These are phyloP conservation scores for Calycopis cecrops DNA, from an alignment of 1,140 invertebrate species.

Conservation along the genomic window DNA sequence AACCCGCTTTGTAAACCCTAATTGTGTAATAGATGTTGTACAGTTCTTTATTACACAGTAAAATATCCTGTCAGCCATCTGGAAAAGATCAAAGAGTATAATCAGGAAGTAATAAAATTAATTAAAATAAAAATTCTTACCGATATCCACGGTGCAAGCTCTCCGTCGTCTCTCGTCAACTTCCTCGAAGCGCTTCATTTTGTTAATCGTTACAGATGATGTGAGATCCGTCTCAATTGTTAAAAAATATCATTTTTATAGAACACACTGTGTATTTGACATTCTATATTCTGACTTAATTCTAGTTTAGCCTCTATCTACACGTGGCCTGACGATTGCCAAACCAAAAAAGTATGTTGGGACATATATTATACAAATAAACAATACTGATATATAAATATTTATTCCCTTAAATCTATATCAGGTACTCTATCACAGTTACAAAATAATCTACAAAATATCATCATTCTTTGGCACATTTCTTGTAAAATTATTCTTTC, in stretches of 20 bases:
- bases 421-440: slow-evolving; percentile 16
- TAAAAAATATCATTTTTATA: too few species aligned
- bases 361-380: slow-evolving; percentile 16
- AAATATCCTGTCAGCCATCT: slow-evolving; percentile 25
- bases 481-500: too few species aligned
- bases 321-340: too few species aligned
- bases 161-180: slow-evolving; percentile 22
- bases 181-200: slow-evolving; percentile 24
- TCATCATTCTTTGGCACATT: slow-evolving; percentile 17
- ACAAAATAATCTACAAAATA: slow-evolving; percentile 1
- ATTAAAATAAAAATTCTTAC: slow-evolving; percentile 44
- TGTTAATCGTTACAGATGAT: neutral
- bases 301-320: neutral
- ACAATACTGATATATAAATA: slow-evolving; percentile 16
- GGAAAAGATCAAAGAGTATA: slow-evolving; percentile 64
- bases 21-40: neutral
- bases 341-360: slow-evolving; percentile 6
- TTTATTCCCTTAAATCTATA: slow-evolving; percentile 20
- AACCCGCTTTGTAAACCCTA: slow-evolving; percentile 18
- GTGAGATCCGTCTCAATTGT: neutral
- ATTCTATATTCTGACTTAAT: neutral
- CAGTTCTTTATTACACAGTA: too few species aligned
- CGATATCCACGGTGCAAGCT: slow-evolving; percentile 38
- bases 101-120: slow-evolving; percentile 43
- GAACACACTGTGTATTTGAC: neutral